Percentiles rank a stretch among this genome's conserved stretches.
These are phyloP conservation scores for Sterrhoptilus dennistouni DNA, from an alignment of 2,113 vertebrate species.

Conservation along the genomic window DNA sequence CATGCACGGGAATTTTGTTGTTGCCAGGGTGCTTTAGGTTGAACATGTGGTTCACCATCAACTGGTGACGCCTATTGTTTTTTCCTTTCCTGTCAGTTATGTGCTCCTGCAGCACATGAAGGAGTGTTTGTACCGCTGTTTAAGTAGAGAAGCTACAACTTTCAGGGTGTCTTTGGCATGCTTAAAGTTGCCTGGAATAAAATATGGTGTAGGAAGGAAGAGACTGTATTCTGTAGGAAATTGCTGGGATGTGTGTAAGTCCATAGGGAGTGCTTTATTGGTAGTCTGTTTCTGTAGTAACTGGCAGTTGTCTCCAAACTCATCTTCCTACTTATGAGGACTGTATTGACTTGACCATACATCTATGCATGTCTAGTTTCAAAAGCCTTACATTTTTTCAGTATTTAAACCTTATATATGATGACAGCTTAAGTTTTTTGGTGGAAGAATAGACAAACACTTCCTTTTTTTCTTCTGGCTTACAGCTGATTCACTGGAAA, in stretches of 20 bases:
- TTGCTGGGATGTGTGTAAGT: background rate
- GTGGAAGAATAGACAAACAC: background rate
- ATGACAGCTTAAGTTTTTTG: background rate
- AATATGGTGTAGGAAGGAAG: background rate
- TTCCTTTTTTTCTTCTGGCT: background rate
- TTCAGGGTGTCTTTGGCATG: background rate
- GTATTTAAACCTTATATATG: background rate
- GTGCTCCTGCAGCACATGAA: background rate
- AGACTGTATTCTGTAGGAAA: background rate
- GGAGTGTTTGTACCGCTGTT: background rate
- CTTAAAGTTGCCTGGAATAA: background rate
- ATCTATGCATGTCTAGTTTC: background rate
- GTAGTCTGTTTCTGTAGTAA: background rate
- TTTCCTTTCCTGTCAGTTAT: background rate
- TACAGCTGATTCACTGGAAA: slow-evolving; percentile 88
- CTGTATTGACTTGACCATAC: background rate
- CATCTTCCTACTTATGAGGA: background rate
- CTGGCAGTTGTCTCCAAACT: background rate
- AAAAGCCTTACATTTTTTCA: background rate
- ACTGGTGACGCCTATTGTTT: background rate
- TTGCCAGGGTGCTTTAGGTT: background rate
- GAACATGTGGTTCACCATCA: background rate
- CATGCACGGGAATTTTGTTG: background rate
- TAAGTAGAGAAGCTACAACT: background rate
- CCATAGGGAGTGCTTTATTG: background rate